These are phyloP conservation scores for Cantharis lateralis DNA, from an alignment of 2,888 invertebrate species.

Conservation along the genomic window DNA sequence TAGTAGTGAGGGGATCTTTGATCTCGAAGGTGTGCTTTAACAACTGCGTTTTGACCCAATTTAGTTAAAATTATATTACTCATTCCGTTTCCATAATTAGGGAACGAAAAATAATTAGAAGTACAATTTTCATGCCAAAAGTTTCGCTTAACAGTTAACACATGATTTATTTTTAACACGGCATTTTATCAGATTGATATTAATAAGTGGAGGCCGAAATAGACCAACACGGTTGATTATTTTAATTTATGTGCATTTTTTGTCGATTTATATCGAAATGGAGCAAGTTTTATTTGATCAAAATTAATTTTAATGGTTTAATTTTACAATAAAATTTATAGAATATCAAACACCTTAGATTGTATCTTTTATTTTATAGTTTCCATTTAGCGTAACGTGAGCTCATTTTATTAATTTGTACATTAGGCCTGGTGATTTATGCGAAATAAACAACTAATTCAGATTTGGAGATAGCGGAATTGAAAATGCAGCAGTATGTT, in stretches of 20 bases:
- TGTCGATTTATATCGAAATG: neutral
- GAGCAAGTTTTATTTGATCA: neutral
- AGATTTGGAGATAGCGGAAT: neutral
- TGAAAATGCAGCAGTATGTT: no score
- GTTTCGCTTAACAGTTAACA: neutral
- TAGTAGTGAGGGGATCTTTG: neutral
- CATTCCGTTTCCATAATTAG: neutral
- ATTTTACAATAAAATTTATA: neutral
- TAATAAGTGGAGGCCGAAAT: neutral
- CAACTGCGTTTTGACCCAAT: neutral
- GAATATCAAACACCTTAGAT: neutral
- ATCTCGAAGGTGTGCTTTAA: neutral
- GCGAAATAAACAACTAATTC: neutral
- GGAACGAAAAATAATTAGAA: neutral
- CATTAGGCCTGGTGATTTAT: neutral
- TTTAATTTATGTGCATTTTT: constrained; percentile 1
- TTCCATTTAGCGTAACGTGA: neutral
- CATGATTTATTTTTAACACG: neutral
- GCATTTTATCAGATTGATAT: neutral
- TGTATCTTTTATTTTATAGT: constrained; percentile 1
- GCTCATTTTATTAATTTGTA: neutral
- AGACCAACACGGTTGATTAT: neutral
- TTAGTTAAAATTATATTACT: neutral
- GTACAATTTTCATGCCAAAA: neutral
- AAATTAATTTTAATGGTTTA: constrained; percentile 2